Base-by-base conservation (phyloP, 2,888 invertebrate genomes). In the Drosophila pullipes region DNA sequence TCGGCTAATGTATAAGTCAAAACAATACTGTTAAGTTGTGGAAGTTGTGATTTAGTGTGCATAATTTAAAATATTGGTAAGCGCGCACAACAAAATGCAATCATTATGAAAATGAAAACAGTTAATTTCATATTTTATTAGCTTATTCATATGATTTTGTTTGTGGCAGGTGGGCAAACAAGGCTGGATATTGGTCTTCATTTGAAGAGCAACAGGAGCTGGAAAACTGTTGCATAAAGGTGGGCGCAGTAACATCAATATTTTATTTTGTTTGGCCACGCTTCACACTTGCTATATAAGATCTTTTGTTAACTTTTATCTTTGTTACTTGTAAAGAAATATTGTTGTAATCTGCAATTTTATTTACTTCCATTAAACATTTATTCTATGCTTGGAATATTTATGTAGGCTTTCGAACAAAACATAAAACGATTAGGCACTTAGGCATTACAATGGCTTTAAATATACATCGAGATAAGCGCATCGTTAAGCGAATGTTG, bases 1-100 rank as follows among this genome's bases (percentile, higher is more conserved):
- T 68, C 60, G 77, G 72, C 76, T 81, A 78, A 81, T 76, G 71
- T 71, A 67, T 47, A 67, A 78, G 76, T 72, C 78, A 76, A 81
- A 78, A 78, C 81, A 78, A 78, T 76, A 60, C 68, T 61, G 67
- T 54, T 76, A 76, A 76, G 72, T 78, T 81, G 62, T 68, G 10
- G 6, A 41, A 13, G 52, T 55, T 41, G 33, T 78, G 81, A 78
- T 78, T 72, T 76, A 78, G 52, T 76, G 55, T 65, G 67, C 58
- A 67, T 62, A 60, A 66, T 76, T 76, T 76, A 31, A 50, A 66
- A 60, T 69, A 74, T 69, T 69, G 74, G 64, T 58, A 53, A 44
- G 61, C 61, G 52, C 60, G 47, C 22, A 47, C 52, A 52, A 66
- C 74, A 55, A 39, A 74, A 62, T 74, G 41, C 33, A 47, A 50